Evolutionary conservation across 2,113 vertebrate genomes (phyloP).

Genomic region (Pitta sordida): DNA sequence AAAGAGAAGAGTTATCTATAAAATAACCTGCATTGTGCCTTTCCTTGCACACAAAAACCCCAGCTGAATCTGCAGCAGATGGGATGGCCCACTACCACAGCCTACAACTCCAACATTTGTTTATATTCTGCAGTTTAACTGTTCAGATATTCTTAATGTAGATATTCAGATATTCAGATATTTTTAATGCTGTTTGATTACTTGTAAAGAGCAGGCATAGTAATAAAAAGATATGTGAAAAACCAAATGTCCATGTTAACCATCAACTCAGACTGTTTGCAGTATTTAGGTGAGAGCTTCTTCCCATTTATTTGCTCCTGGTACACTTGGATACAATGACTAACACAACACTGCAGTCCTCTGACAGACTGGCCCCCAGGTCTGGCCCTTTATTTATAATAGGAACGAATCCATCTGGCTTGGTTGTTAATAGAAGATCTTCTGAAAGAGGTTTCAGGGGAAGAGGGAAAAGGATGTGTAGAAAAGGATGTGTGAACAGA

Average conservation of each 20-base stretch:
- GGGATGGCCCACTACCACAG: neutral
- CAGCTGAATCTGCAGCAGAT: neutral
- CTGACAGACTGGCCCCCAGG: neutral
- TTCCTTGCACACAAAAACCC: neutral
- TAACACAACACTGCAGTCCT: neutral
- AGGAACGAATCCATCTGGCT: neutral
- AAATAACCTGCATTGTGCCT: neutral
- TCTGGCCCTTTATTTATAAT: neutral
- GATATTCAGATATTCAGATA: no score
- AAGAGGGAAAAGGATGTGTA: neutral
- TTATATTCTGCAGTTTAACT: neutral
- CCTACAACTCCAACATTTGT: neutral
- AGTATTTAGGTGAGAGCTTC: neutral
- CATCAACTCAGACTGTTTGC: neutral
- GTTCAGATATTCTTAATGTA: neutral
- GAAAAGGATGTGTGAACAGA: neutral
- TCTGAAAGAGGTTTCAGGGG: neutral
- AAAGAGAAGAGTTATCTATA: neutral
- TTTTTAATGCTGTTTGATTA: conserved; percentile 1
- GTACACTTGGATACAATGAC: neutral
- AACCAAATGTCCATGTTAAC: neutral
- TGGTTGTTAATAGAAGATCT: neutral
- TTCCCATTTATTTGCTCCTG: neutral
- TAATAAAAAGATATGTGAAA: neutral
- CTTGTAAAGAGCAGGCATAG: neutral